Conservation (phyloP, 2,888 invertebrate genomes). For the Drosophila gaucha region DNA sequence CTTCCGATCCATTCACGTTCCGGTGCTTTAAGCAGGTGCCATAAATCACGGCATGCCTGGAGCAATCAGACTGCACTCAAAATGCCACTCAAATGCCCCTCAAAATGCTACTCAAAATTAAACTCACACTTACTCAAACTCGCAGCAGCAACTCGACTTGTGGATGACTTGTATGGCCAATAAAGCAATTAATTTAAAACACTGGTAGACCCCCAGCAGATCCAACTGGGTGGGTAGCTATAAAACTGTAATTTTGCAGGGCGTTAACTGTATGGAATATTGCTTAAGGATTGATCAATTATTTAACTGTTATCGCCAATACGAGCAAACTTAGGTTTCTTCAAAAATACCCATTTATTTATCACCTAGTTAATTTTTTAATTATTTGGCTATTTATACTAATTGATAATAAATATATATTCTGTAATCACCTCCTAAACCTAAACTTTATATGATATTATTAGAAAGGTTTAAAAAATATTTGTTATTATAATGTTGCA, state of each 20-base stretch:
- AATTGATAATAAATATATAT: no score
- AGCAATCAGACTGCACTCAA: constrained; percentile 32
- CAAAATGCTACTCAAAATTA: constrained; percentile 28
- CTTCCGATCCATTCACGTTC: constrained; percentile 19
- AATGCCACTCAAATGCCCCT: constrained; percentile 34
- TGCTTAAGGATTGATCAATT: constrained; percentile 60
- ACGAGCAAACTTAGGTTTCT: no score
- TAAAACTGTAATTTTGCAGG: constrained; percentile 49
- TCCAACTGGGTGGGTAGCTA: constrained; percentile 12
- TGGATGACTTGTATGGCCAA: constrained; percentile 53
- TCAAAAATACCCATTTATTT: no score
- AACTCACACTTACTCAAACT: constrained; percentile 12
- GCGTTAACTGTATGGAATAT: constrained; percentile 57
- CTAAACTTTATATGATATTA: no score
- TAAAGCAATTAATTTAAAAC: constrained; percentile 81
- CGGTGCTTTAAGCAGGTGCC: constrained; percentile 45
- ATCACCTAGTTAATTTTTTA: no score
- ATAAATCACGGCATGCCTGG: constrained; percentile 63
- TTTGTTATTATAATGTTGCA: no score
- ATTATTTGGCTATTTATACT: no score
- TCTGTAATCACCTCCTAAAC: no score
- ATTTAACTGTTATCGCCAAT: constrained; percentile 19
- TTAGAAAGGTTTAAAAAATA: no score
- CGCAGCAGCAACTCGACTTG: constrained; percentile 22
- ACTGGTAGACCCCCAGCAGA: constrained; percentile 21